phyloP scores from a whole-genome alignment of 2,888 invertebrate species.

The Eretmocerus hayati region DNA sequence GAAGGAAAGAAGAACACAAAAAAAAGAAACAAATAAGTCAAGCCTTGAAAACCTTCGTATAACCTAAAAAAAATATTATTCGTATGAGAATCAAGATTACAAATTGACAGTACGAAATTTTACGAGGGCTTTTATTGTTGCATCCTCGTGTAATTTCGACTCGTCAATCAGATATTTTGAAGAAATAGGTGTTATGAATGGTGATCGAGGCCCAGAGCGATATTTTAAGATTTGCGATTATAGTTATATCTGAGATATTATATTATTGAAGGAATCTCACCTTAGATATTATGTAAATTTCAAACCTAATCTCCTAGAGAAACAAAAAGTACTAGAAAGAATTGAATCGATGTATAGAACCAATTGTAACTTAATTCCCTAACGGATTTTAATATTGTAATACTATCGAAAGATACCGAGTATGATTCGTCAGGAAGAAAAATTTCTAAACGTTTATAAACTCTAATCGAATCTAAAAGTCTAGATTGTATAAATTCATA shows the following conservation, averaged over 20 bases:
- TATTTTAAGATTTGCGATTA: too few relatives aligned
- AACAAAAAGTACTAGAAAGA: conserved; percentile 4
- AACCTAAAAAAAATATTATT: conserved; percentile 6
- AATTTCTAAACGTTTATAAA: conserved; percentile 14
- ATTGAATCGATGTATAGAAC: conserved; percentile 19
- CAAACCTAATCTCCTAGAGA: conserved; percentile 12
- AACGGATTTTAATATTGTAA: conserved; percentile 19
- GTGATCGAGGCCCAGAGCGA: too few relatives aligned
- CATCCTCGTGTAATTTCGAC: too few relatives aligned
- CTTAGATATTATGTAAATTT: conserved; percentile 12
- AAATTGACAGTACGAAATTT: too few relatives aligned
- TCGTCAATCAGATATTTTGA: too few relatives aligned
- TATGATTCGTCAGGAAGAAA: conserved; percentile 1
- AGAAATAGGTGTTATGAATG: too few relatives aligned
- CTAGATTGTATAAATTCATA: conserved; percentile 15
- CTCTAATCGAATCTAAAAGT: conserved; percentile 12
- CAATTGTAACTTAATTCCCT: conserved; percentile 17
- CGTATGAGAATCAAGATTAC: too few relatives aligned
- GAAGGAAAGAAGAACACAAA: conserved; percentile 1
- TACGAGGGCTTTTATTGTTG: too few relatives aligned
- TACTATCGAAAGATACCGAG: conserved; percentile 14
- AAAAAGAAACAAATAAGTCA: conserved; percentile 8
- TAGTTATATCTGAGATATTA: conserved; percentile 2
- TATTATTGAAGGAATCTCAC: conserved; percentile 5
- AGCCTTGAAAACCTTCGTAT: conserved; percentile 17